Percentiles rank a stretch among this genome's conserved stretches.
phyloP scores from a whole-genome alignment of 1,140 invertebrate genomes.

The Muscidifurax raptorellus region DNA sequence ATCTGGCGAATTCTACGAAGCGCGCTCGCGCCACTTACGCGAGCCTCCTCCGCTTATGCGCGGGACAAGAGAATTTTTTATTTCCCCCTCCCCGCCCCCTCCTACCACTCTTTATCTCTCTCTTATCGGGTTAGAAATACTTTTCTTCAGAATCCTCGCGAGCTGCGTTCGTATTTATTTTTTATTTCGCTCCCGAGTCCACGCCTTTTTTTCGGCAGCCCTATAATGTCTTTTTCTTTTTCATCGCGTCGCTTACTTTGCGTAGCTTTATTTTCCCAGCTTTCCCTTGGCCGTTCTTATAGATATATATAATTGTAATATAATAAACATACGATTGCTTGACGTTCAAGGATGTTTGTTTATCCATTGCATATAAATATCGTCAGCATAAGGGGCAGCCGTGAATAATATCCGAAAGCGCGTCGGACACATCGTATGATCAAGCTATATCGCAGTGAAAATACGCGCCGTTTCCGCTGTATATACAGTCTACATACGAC shows the following conservation, averaged over 20 bases:
- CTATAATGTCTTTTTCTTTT: neutral
- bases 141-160: constrained; percentile 36
- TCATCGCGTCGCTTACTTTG: neutral
- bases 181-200: neutral
- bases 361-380: no score
- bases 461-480: neutral
- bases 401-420: no score
- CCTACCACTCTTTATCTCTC: constrained; percentile 38
- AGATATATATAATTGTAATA: no score
- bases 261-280: no score
- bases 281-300: no score
- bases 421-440: neutral
- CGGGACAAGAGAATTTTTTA: constrained; percentile 42
- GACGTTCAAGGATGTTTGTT: no score
- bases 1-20: constrained; percentile 52
- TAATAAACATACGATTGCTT: no score
- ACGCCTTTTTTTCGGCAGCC: no score
- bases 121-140: constrained; percentile 52
- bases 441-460: neutral
- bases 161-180: neutral
- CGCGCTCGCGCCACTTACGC: constrained; percentile 42
- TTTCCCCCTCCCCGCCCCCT: neutral
- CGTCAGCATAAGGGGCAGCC: no score
- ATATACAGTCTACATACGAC: neutral
- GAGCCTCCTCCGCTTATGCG: constrained; percentile 3